Base-by-base conservation (phyloP, 2,797 vertebrate species). In the Aplochiton taeniatus region DNA sequence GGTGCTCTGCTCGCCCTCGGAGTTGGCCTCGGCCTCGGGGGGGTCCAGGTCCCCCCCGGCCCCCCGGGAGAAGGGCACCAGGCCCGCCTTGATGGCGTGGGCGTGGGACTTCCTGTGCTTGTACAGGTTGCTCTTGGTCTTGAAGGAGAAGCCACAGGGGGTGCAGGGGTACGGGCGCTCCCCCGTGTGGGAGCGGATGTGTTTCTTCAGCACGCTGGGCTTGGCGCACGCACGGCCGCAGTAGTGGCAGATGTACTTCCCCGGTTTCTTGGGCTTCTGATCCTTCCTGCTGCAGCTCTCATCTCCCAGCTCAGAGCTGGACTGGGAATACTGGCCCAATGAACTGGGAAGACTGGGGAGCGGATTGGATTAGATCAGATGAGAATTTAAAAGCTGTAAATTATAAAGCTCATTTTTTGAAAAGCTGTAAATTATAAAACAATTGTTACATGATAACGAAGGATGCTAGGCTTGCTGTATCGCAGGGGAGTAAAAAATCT, bases 51-150 rank as follows among this genome's bases (percentile, higher is more conserved):
- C 96, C 78, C 95, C 89, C 46, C 94, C 95, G 63, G 94, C 91
- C 68, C 90, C 89, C n/a, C 96, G 89, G 14, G 96, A 95, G 84
- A 96, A 98, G 19, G 97, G 96, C 76, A 97, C 95, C 58, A 98
- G 87, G 64, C 96, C 96, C 31, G 98, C 97, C 92, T 99, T 99
- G 87, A 99, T 98, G 76, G 97, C 98, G 64, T 99, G 98, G 72
- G 98, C 97, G 56, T 99, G 98, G 44, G 98, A 99, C 81, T 99
- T 99, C 79, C 98, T 94, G 87, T 99, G 98, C 90, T 99, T 99
- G 88, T 99, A 99, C 79, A 99, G 93, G 90, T 99, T 99, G 87
- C 97, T 99, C 89, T 98, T 99, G 0, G 98, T 99, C 92, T 99
- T 99, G 83, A 99, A 99, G 55, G 97, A 98, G 84, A 99, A 99